Conservation (phyloP, 2,113 vertebrate species). For the Boleophthalmus pectinirostris region DNA sequence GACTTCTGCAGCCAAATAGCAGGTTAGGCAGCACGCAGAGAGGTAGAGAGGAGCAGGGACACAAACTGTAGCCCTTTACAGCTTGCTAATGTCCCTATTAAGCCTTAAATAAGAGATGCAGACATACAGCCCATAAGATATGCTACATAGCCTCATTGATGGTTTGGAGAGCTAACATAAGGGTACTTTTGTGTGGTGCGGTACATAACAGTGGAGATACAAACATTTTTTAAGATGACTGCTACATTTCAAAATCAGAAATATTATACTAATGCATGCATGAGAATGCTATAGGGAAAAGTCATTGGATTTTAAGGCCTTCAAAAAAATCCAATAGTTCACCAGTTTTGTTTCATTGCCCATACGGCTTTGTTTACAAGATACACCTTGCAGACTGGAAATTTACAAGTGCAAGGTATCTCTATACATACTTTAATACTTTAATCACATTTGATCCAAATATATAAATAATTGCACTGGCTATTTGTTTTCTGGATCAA, state of each 20-base stretch:
- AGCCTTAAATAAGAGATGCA: constrained; percentile 10
- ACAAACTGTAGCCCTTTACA: constrained; percentile 23
- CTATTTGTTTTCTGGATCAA: not conserved
- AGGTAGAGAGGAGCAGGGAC: not conserved
- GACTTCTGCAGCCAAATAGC: constrained; percentile 35
- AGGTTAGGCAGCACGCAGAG: constrained; percentile 19
- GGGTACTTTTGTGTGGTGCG: too few species aligned
- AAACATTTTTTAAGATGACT: not conserved
- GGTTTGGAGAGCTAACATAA: not conserved
- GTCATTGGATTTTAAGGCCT: too few species aligned
- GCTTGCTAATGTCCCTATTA: constrained; percentile 4
- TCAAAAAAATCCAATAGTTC: not conserved
- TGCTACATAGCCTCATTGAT: not conserved
- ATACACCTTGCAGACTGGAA: too few species aligned
- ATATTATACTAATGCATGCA: not conserved
- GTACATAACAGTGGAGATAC: too few species aligned
- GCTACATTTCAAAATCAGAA: not conserved
- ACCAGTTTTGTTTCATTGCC: too few species aligned
- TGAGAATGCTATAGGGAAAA: too few species aligned
- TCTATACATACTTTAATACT: too few species aligned
- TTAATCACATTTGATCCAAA: not conserved
- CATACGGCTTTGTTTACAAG: too few species aligned
- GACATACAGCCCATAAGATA: constrained; percentile 7
- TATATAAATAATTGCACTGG: too few species aligned
- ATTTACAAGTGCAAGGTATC: too few species aligned